These are phyloP conservation scores for Palythoa grandis DNA, from an alignment of 92 coral and sea anemone species.

Conservation along the genomic window DNA sequence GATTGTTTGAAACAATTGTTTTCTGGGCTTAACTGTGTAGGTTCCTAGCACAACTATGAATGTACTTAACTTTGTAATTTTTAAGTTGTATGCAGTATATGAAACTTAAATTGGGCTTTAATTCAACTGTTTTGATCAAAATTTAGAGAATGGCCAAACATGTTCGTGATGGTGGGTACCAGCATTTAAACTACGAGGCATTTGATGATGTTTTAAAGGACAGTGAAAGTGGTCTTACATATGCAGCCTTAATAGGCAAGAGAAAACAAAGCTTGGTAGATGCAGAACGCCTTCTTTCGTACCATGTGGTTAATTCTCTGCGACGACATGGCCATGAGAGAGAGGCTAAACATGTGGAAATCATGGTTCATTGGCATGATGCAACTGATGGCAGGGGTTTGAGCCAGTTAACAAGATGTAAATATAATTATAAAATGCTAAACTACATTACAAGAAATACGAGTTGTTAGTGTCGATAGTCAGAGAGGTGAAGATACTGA, in stretches of 20 bases:
- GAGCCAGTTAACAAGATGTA: conserved; percentile 27
- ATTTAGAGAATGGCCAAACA: neutral
- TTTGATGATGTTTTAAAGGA: conserved; percentile 69
- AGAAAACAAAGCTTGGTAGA: conserved; percentile 61
- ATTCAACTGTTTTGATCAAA: neutral
- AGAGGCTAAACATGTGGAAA: conserved; percentile 56
- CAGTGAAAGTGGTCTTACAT: conserved; percentile 65
- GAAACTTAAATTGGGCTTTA: neutral
- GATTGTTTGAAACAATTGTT: too few relatives aligned
- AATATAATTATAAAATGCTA: conserved; percentile 39
- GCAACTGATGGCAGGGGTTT: conserved; percentile 72
- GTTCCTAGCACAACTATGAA: neutral
- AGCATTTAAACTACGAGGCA: conserved; percentile 50
- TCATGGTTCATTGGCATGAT: conserved; percentile 70
- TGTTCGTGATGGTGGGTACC: conserved; percentile 1
- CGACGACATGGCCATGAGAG: conserved; percentile 52
- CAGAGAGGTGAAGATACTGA: too few relatives aligned
- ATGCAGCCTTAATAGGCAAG: conserved; percentile 63
- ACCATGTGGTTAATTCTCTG: conserved; percentile 45
- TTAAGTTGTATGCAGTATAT: neutral
- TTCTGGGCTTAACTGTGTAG: neutral
- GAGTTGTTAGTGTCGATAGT: too few relatives aligned
- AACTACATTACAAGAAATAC: conserved; percentile 11
- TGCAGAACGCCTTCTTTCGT: conserved; percentile 61
- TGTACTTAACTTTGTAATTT: neutral